A percentile compares a stretch with the other conserved stretches of the same genome.
phyloP scores from a whole-genome alignment of 2,888 invertebrate species.

The Drosophila prostipennis region DNA sequence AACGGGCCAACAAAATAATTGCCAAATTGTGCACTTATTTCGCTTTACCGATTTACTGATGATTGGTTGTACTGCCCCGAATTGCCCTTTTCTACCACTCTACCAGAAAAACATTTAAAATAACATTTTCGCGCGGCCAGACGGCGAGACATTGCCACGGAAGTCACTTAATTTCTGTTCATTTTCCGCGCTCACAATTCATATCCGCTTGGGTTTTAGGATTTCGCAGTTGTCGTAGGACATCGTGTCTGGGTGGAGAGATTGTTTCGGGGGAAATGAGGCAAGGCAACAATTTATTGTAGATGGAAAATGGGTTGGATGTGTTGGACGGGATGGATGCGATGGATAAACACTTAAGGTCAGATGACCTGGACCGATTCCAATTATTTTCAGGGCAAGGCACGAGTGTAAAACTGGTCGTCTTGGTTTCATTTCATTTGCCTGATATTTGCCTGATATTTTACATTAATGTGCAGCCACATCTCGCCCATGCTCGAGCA shows the following conservation, averaged over 20 bases:
- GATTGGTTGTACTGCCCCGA: background rate
- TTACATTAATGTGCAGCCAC: slow-evolving; percentile 38
- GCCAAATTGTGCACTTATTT: slow-evolving; percentile 43
- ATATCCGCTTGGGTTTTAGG: slow-evolving; percentile 71
- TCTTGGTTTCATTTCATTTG: slow-evolving; percentile 5
- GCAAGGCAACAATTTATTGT: too few relatives aligned
- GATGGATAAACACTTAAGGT: background rate
- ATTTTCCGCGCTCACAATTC: slow-evolving; percentile 80
- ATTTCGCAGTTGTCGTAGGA: slow-evolving; percentile 43
- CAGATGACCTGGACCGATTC: slow-evolving; percentile 3
- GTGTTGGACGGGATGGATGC: too few relatives aligned
- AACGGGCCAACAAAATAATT: slow-evolving; percentile 21
- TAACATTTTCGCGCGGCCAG: slow-evolving; percentile 70
- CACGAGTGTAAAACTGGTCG: slow-evolving; percentile 5
- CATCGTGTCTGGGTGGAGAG: slow-evolving; percentile 14
- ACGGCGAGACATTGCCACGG: slow-evolving; percentile 83
- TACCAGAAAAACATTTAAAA: slow-evolving; percentile 46
- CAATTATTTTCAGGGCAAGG: background rate
- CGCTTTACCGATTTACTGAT: slow-evolving; percentile 21
- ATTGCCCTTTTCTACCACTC: background rate
- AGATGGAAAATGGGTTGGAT: too few relatives aligned
- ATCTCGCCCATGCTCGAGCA: slow-evolving; percentile 6
- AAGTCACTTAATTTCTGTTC: slow-evolving; percentile 83
- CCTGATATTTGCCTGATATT: too few relatives aligned
- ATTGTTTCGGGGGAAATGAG: slow-evolving; percentile 18